Evolutionary conservation across 1,140 invertebrate species (phyloP).

Genomic region (Idris sp.): DNA sequence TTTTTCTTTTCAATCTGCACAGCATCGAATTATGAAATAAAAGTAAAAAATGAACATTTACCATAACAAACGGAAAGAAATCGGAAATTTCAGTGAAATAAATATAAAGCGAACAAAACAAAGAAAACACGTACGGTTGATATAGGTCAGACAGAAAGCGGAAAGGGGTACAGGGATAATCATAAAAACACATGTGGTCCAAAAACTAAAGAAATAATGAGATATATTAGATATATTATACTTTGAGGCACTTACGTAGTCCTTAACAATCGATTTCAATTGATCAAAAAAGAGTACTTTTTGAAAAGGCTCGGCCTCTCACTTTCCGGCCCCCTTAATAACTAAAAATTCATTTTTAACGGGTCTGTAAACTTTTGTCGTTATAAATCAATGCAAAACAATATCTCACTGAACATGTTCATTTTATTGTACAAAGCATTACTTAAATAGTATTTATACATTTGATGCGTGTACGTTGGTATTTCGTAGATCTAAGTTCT

Average conservation of each 20-base stretch:
- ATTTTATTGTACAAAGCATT: conserved; percentile 72
- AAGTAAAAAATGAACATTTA: conserved; percentile 39
- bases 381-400: no score
- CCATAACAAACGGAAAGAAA: conserved; percentile 38
- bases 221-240: no score
- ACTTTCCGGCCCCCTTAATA: conserved; percentile 21
- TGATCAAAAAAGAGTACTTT: conserved; percentile 36
- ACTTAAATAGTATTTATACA: conserved; percentile 64
- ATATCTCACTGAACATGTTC: conserved; percentile 74
- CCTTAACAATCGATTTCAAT: conserved; percentile 36
- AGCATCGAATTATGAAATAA: no score
- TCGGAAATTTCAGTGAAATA: conserved; percentile 32
- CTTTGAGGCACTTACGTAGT: conserved; percentile 52
- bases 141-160: conserved; percentile 19
- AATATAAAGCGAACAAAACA: conserved; percentile 29
- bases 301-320: conserved; percentile 13
- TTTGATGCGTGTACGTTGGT: conserved; percentile 59
- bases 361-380: no score
- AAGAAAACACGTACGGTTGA: conserved; percentile 26
- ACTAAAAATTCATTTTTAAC: no score
- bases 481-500: conserved; percentile 39
- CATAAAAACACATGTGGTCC: conserved; percentile 48
- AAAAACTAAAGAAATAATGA: conserved; percentile 42
- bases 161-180: conserved; percentile 24
- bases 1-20: no score